Conservation (phyloP, 2,888 invertebrate species). For the Apamea sordens region DNA sequence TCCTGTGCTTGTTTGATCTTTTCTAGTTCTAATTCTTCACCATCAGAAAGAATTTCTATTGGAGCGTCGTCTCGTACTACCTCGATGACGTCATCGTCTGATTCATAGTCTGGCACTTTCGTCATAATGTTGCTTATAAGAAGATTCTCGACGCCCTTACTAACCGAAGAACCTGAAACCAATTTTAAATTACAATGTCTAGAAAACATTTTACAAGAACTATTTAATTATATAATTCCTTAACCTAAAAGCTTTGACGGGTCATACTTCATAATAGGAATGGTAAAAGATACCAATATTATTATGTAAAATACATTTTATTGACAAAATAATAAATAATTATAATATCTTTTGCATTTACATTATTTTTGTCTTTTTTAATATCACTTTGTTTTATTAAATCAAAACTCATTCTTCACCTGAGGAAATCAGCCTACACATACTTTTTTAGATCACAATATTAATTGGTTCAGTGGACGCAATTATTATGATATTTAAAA, state of each 20-base stretch:
- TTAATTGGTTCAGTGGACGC: slow-evolving; percentile 26
- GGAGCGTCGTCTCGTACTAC: slow-evolving; percentile 86
- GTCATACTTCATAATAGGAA: background rate
- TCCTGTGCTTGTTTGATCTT: slow-evolving; percentile 64
- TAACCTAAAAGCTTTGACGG: background rate
- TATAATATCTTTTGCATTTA: background rate
- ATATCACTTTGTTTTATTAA: slow-evolving; percentile 13
- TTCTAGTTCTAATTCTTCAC: slow-evolving; percentile 81
- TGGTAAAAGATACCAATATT: background rate
- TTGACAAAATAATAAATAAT: slow-evolving; percentile 16
- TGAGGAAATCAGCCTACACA: background rate
- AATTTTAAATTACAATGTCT: slow-evolving; percentile 15
- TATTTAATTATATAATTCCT: background rate
- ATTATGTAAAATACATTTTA: slow-evolving; percentile 46
- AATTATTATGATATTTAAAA: slow-evolving; percentile 21
- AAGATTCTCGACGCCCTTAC: slow-evolving; percentile 42
- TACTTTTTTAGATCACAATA: slow-evolving; percentile 11
- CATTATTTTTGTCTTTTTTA: slow-evolving; percentile 34
- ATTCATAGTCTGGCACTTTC: slow-evolving; percentile 73
- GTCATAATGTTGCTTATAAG: slow-evolving; percentile 71
- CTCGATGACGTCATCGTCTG: slow-evolving; percentile 88
- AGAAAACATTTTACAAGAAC: background rate
- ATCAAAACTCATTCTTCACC: background rate
- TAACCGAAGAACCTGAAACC: slow-evolving; percentile 36
- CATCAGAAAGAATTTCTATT: slow-evolving; percentile 86